These are phyloP conservation scores for Hyperopisus bebe DNA, from an alignment of 2,113 vertebrate genomes.

Conservation along the genomic window DNA sequence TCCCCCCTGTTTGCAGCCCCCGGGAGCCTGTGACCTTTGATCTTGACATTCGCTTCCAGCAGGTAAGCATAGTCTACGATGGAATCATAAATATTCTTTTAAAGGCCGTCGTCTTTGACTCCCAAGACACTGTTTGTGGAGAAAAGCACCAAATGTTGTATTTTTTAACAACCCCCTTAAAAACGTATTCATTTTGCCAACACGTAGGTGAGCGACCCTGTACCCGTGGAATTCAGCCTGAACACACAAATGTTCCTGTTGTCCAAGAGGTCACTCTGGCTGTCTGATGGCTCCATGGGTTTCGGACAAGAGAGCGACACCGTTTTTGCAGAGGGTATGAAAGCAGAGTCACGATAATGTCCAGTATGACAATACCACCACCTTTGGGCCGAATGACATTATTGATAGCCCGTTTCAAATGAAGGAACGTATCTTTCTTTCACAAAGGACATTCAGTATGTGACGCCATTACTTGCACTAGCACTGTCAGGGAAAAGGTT, in stretches of 20 bases:
- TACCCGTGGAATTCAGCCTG: slow-evolving; percentile 86
- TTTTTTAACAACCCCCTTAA: neutral
- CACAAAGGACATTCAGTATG: neutral
- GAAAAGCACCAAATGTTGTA: neutral
- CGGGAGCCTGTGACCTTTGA: slow-evolving; percentile 78
- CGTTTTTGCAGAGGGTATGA: slow-evolving; percentile 80
- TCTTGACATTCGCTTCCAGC: slow-evolving; percentile 89
- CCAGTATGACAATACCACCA: neutral
- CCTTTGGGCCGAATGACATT: neutral
- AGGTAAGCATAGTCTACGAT: slow-evolving; percentile 56
- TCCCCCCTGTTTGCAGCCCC: slow-evolving; percentile 78
- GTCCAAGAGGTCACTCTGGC: slow-evolving; percentile 80
- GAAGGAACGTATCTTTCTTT: neutral
- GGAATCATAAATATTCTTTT: neutral
- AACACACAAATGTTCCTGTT: slow-evolving; percentile 90
- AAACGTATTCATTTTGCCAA: neutral
- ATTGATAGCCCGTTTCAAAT: neutral
- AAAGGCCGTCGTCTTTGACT: neutral
- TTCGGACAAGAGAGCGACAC: slow-evolving; percentile 83
- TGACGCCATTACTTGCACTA: neutral
- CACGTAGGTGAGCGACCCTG: slow-evolving; percentile 86
- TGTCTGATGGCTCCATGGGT: slow-evolving; percentile 88
- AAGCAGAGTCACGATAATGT: neutral
- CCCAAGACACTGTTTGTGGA: neutral
- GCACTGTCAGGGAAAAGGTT: neutral